Evolutionary conservation across 2,888 invertebrate genomes (phyloP).

Genomic region (Hydropsyche betteni): DNA sequence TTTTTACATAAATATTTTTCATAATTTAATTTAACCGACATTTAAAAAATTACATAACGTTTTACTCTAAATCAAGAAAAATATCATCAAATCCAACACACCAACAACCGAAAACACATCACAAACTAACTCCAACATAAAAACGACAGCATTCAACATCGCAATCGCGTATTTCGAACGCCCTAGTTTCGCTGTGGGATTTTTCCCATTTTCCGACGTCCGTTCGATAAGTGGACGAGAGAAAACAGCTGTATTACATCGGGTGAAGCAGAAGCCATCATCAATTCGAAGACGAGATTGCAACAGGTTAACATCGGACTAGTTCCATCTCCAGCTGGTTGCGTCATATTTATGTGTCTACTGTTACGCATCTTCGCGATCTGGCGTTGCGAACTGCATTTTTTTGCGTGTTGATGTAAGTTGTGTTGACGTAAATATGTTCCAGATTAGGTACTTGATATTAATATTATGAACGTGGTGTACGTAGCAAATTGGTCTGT

Average conservation of each 20-base stretch:
- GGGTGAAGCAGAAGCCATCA: neutral
- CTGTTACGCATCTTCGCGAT: conserved; percentile 24
- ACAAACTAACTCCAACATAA: no score
- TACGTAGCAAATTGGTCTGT: no score
- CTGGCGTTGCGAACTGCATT: neutral
- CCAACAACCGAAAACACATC: no score
- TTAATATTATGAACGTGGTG: no score
- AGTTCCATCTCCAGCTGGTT: conserved; percentile 21
- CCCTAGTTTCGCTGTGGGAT: neutral
- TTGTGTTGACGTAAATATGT: neutral
- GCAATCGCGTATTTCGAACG: neutral
- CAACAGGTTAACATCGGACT: conserved; percentile 24
- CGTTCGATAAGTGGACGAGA: neutral
- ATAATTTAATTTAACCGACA: no score
- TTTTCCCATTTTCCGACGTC: conserved; percentile 7
- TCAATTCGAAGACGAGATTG: conserved; percentile 15
- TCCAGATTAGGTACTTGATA: neutral
- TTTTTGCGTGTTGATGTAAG: no score
- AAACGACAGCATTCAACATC: no score
- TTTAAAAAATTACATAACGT: no score
- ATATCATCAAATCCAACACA: no score
- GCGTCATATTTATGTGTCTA: neutral
- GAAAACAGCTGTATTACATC: no score
- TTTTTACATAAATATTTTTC: no score
- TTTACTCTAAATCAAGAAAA: no score